Base-by-base conservation (phyloP, 2,113 vertebrate genomes). In the Ciconia maguari region DNA sequence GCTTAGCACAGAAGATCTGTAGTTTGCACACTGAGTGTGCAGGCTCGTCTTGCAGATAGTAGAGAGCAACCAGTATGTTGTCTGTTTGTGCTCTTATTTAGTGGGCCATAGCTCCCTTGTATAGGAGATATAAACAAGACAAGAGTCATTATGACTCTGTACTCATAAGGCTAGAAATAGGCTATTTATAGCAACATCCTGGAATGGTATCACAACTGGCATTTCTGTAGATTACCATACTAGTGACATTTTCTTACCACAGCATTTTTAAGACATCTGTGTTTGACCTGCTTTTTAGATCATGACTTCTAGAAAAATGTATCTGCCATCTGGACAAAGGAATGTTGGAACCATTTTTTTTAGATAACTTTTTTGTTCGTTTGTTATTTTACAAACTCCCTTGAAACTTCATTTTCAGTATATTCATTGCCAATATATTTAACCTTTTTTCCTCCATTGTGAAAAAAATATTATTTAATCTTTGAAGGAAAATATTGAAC, bases 311-410 rank as follows among this genome's bases (percentile, higher is more conserved):
- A 54, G 70, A 95, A 94, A 74, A 85, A 74, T 51, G 16, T 44
- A 7, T 79, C 36, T 87, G 11, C 12, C 15, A 32, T 21, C 21
- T 83, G 36, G 30, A 48, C 21, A 89, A 79, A 71, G 3, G 5
- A 80, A 3, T 36, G 9, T 44, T 82, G 48, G 5, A 65, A 51
- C 2, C 2, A 7, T 30, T 52, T 42, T 18, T 70, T 42, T 69
- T 27, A 55, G n/a, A 51, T 12, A 54, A 55, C 1, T 11, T 69
- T 44, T 55, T 55, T 30, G 7, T 17, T 91, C 5, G 10, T 42
- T 72, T 38, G 4, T 0, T 0, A 52, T 71, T 65, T 87, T 36
- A 27, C 3, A 36, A 52, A 49, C 6, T 74, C 8, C 2, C 21
- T 78, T 66, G 13, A 41, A 75, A 55, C 9, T 58, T 81, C 16